phyloP scores from a whole-genome alignment of 1,140 invertebrate genomes.

The Lethrus apterus region DNA sequence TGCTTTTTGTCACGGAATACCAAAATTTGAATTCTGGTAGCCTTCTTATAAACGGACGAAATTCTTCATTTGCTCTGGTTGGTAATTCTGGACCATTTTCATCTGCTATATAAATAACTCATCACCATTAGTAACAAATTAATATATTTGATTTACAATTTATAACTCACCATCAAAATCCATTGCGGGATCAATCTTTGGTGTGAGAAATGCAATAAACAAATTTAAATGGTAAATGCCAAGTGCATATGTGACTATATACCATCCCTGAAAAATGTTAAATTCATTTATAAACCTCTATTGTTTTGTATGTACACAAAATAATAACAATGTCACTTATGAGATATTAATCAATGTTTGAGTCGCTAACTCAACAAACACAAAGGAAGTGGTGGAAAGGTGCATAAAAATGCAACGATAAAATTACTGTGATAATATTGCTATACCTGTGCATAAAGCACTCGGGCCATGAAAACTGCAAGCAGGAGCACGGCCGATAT shows the following conservation, averaged over 20 bases:
- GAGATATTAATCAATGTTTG: conserved; percentile 2
- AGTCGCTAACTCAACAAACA: too few species aligned
- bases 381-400: conserved; percentile 20
- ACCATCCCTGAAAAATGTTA: conserved; percentile 83
- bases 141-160: too few species aligned
- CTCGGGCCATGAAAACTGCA: conserved; percentile 33
- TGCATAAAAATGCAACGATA: neutral
- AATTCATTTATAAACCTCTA: conserved; percentile 20
- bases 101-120: conserved; percentile 46
- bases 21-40: conserved; percentile 99
- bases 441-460: conserved; percentile 39
- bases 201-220: conserved; percentile 98
- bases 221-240: conserved; percentile 99
- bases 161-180: conserved; percentile 85
- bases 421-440: conserved; percentile 18
- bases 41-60: conserved; percentile 94
- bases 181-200: conserved; percentile 96
- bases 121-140: too few species aligned
- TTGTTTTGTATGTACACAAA: too few species aligned
- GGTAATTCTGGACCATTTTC: conserved; percentile 88
- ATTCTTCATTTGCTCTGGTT: conserved; percentile 92
- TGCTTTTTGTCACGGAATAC: conserved; percentile 94
- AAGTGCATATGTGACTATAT: conserved; percentile 97
- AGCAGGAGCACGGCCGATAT: conserved; percentile 32
- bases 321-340: conserved; percentile 6